phyloP scores from a whole-genome alignment of 2,113 vertebrate genomes.

The Rhynchomys soricoides region DNA sequence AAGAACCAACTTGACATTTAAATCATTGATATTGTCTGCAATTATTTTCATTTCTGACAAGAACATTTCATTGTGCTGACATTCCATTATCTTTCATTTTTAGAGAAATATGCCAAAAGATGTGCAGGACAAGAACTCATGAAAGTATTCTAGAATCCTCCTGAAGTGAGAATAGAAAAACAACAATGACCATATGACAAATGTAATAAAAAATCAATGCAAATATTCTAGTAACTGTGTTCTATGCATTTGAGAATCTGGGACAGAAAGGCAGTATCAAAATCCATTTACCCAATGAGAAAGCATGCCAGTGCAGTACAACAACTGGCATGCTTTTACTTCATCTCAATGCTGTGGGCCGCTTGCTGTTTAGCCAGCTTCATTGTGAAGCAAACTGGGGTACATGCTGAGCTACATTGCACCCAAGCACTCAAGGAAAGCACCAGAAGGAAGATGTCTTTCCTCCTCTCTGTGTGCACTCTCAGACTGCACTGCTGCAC shows the following conservation, averaged over 20 bases:
- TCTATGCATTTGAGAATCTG: background rate
- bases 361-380: background rate
- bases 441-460: accelerated
- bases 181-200: background rate
- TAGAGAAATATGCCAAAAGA: background rate
- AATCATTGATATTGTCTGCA: background rate
- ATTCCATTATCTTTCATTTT: background rate
- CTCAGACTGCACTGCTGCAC: background rate
- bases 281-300: background rate
- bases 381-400: background rate
- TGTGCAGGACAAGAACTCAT: background rate
- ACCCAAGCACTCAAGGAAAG: background rate
- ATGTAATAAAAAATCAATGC: background rate
- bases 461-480: background rate
- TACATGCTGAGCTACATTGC: background rate
- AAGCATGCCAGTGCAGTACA: background rate
- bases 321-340: background rate
- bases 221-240: background rate
- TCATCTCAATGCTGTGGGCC: background rate
- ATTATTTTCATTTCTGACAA: conserved; percentile 61
- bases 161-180: background rate
- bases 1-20: conserved; percentile 36
- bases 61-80: background rate
- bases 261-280: background rate
- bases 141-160: background rate